Percentiles rank a stretch among this genome's conserved stretches.
These are phyloP conservation scores for Polydrusus pterygomalis DNA, from an alignment of 2,888 invertebrate genomes.

Conservation along the genomic window DNA sequence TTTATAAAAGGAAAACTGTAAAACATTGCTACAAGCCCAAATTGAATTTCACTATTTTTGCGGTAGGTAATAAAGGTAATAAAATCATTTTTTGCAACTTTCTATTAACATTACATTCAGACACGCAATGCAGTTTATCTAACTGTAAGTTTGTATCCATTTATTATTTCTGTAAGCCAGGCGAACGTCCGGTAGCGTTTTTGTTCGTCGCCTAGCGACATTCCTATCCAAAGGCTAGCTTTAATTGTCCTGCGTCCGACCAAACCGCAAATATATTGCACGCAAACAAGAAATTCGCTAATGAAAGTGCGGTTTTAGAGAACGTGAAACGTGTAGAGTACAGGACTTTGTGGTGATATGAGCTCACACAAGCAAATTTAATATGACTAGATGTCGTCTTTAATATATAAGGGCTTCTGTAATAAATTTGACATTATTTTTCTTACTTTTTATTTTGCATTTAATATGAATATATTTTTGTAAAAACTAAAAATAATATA, in stretches of 20 bases:
- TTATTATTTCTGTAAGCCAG: slow-evolving; percentile 11
- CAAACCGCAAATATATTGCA: slow-evolving; percentile 27
- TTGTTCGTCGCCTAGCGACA: not conserved
- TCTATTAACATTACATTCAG: too few relatives aligned
- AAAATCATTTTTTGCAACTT: too few relatives aligned
- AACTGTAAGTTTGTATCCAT: not conserved
- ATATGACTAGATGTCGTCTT: not conserved
- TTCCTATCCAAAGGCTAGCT: slow-evolving; percentile 7
- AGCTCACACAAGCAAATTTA: not conserved
- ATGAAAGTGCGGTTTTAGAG: slow-evolving; percentile 15
- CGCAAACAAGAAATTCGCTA: slow-evolving; percentile 22
- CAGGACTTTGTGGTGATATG: not conserved
- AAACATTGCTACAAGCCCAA: too few relatives aligned
- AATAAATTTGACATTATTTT: too few relatives aligned
- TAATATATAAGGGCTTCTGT: too few relatives aligned
- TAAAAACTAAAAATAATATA: too few relatives aligned
- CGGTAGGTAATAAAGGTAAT: too few relatives aligned
- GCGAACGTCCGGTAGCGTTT: slow-evolving; percentile 16
- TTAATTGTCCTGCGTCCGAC: slow-evolving; percentile 26
- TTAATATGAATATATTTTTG: too few relatives aligned
- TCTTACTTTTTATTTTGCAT: too few relatives aligned
- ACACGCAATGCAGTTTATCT: not conserved
- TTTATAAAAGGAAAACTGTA: too few relatives aligned
- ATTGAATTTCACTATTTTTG: too few relatives aligned
- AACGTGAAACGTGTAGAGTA: not conserved